Conservation (phyloP, 2,888 invertebrate genomes). For the Danaus chrysippus region DNA sequence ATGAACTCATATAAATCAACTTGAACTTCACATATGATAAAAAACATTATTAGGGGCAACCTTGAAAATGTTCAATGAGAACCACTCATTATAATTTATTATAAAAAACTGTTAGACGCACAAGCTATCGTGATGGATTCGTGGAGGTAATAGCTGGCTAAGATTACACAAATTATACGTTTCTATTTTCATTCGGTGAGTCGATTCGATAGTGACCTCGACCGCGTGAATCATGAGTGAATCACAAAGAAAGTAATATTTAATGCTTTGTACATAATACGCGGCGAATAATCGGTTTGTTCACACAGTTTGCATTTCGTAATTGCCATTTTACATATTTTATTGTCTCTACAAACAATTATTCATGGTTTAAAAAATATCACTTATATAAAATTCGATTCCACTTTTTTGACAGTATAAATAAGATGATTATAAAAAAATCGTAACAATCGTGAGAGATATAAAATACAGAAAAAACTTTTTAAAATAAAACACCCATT, state of each 20-base stretch:
- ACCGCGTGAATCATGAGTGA: conserved; percentile 50
- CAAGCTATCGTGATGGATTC: conserved; percentile 23
- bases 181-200: conserved; percentile 50
- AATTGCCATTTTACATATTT: no score
- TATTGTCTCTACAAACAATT: no score
- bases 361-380: no score
- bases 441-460: no score
- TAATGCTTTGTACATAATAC: conserved; percentile 17
- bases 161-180: conserved; percentile 32
- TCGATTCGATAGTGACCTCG: conserved; percentile 52
- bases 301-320: no score
- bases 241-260: conserved; percentile 46
- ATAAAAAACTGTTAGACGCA: conserved; percentile 22
- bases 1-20: background rate
- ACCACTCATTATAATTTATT: conserved; percentile 19
- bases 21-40: background rate
- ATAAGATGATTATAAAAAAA: no score
- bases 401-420: no score
- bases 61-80: conserved; percentile 9
- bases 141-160: conserved; percentile 26
- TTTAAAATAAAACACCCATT: no score
- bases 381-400: no score
- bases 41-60: background rate
- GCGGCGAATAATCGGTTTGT: background rate
- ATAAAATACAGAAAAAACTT: no score